Evolutionary conservation across 2,113 vertebrate genomes (phyloP), one percentile per base, ranked within the genome.

Genomic region (Cranoglanis bouderius): DNA sequence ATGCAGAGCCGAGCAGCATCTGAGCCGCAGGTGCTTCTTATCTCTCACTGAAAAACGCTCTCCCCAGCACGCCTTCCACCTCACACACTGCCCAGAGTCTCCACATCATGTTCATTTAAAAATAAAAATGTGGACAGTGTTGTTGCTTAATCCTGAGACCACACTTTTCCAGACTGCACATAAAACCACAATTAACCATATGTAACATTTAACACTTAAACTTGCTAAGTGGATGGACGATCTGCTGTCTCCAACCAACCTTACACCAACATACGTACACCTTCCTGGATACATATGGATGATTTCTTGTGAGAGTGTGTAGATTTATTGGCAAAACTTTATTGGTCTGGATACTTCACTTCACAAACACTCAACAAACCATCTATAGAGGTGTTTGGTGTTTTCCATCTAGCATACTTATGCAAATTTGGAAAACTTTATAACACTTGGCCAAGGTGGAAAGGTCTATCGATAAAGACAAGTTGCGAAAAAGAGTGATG

Each of bases 1-100:
- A 65, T 89, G 35, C 16, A 21, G 55, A 38, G 35, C 29, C 16
- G 67, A 53, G 2, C 89, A 92, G 88, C 92, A 89, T 92, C 93
- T 90, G 89, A 89, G 90, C 90, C 86, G 86, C 93, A 93, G 93
- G 93, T 94, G 92, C 90, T 92, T 91, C 89, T 80, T 74, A 53
- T 92, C 88, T 86, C 82, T 65, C 6, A 55, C 40, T 86, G 89
- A 93, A 93, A 90, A 89, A 91, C 92, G 67, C 57, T 67, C 88
- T 80, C 84, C 35, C 49, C 14, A 19, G 7, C 78, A 26, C 16
- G 55, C 38, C 65, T 82, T 2, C 77, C 35, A 2, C 16, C 32
- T 85, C 65, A 86, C 86, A 89, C 40, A 82, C 38, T 85, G 90
- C 46, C 65, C 26, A 70, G 5, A 32, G 43, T 21, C 16, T 63